phyloP scores from a whole-genome alignment of 2,113 vertebrate species.

The Sphyrna mokarran region DNA sequence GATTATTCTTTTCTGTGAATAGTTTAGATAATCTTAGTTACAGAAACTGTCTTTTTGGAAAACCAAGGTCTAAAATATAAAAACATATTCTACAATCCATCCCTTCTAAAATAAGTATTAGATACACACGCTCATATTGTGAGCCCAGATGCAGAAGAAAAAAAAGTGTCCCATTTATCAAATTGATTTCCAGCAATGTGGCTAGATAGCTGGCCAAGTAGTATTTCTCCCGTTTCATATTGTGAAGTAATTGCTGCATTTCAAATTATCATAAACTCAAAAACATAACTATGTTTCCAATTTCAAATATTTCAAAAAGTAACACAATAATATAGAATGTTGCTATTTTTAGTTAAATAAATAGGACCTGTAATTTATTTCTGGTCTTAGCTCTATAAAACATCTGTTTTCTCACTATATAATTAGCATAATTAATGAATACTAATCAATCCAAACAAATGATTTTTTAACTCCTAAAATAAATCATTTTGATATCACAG shows the following conservation, averaged over 20 bases:
- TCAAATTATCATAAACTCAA: not conserved
- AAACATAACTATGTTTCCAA: not conserved
- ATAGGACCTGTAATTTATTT: slow-evolving; percentile 64
- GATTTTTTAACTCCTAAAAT: slow-evolving; percentile 66
- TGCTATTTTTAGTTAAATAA: slow-evolving; percentile 65
- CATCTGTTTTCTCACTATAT: slow-evolving; percentile 70
- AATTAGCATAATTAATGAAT: slow-evolving; percentile 81
- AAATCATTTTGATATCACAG: slow-evolving; percentile 60
- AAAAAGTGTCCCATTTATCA: slow-evolving; percentile 18
- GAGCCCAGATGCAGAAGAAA: not conserved
- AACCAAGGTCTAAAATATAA: not conserved
- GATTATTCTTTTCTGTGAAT: not conserved
- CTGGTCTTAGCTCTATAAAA: slow-evolving; percentile 64
- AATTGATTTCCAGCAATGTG: not conserved
- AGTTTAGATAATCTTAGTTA: not conserved
- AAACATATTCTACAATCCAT: not conserved
- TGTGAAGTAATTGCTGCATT: not conserved
- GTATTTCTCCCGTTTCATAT: not conserved
- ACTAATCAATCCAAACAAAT: slow-evolving; percentile 69
- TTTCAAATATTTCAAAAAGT: not conserved
- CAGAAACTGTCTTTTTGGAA: not conserved
- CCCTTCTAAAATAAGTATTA: not conserved
- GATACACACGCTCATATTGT: not conserved
- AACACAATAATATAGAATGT: slow-evolving; percentile 37
- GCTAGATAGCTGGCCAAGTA: not conserved